Conservation (phyloP, 2,113 vertebrate genomes). For the human (Homo sapiens) region DNA sequence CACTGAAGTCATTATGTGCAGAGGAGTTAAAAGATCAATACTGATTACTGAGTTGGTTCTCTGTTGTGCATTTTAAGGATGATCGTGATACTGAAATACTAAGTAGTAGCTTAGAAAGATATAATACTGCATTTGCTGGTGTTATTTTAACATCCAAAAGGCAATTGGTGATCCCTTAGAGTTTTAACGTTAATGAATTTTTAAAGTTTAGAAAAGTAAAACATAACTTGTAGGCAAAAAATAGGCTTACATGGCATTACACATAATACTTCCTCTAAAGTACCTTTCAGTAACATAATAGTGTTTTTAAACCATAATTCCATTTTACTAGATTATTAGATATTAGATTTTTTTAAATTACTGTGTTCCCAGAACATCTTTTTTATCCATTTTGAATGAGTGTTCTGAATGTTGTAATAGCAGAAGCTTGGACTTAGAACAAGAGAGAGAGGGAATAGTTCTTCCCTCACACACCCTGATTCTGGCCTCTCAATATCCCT, state of each 20-base stretch:
- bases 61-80: neutral
- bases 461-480: neutral
- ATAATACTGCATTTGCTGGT: neutral
- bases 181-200: neutral
- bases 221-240: neutral
- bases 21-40: slow-evolving; percentile 34
- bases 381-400: neutral
- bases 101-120: neutral
- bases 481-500: neutral
- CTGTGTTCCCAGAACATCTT: neutral
- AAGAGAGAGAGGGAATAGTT: neutral
- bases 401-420: neutral
- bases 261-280: neutral
- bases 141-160: slow-evolving; percentile 39
- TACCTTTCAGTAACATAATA: neutral
- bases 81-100: neutral
- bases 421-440: neutral
- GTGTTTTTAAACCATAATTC: neutral
- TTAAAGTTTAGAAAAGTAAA: slow-evolving; percentile 17
- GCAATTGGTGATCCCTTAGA: neutral
- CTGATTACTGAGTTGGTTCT: neutral
- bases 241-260: neutral
- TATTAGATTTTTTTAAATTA: neutral
- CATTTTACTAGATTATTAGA: neutral
- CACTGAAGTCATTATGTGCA: neutral